These are phyloP conservation scores for Yponomeuta cagnagella DNA, from an alignment of 2,888 invertebrate species.

Conservation along the genomic window DNA sequence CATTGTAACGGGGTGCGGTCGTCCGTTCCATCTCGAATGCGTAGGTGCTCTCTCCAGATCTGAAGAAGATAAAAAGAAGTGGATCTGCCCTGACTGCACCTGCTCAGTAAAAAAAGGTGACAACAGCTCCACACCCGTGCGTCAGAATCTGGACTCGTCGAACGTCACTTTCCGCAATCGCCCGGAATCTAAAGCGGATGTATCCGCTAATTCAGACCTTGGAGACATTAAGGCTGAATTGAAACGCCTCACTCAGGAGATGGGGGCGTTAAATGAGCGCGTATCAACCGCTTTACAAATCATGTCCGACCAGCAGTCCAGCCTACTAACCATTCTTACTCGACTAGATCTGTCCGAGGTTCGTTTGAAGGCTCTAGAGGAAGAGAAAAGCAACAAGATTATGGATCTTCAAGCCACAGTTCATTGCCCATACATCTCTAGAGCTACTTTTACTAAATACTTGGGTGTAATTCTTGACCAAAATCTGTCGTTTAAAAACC, in stretches of 20 bases:
- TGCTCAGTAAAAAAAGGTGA: constrained; percentile 1
- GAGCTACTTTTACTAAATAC: no score
- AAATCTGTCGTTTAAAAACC: no score
- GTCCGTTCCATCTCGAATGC: no score
- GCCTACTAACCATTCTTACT: background rate
- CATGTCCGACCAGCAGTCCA: background rate
- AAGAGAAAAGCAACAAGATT: background rate
- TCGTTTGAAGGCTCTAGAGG: background rate
- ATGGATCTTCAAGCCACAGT: background rate
- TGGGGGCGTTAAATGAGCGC: background rate
- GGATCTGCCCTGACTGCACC: constrained; percentile 9
- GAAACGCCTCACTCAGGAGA: background rate
- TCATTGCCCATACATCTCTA: no score
- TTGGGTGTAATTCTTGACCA: no score
- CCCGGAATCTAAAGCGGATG: background rate
- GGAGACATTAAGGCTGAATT: background rate
- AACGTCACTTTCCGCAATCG: background rate
- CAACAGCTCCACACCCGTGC: background rate
- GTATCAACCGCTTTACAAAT: background rate
- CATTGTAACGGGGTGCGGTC: no score
- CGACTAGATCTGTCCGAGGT: background rate
- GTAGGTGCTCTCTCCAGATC: background rate
- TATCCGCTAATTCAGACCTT: background rate
- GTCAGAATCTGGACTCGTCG: background rate
- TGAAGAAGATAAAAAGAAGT: background rate